phyloP scores from a whole-genome alignment of 2,888 invertebrate species.

The Drosophila sordidula region DNA sequence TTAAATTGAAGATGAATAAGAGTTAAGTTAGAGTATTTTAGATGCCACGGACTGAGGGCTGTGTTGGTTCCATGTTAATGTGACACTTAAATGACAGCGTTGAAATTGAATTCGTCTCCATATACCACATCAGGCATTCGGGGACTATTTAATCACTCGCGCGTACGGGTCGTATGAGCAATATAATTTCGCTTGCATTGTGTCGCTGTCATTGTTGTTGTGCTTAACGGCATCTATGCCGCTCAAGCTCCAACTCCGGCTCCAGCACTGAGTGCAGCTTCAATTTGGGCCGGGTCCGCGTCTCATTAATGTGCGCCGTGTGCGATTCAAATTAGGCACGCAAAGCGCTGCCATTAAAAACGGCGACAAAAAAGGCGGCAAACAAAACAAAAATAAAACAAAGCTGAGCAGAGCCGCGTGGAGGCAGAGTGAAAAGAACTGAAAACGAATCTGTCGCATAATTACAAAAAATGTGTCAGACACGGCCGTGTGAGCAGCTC shows the following conservation, averaged over 20 bases:
- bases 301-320: conserved; percentile 72
- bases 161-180: conserved; percentile 48
- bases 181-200: conserved; percentile 40
- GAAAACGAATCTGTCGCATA: conserved; percentile 72
- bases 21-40: conserved; percentile 6
- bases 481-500: conserved; percentile 59
- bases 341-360: conserved; percentile 72
- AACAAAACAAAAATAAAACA: conserved; percentile 22
- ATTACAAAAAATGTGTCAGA: conserved; percentile 73
- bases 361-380: conserved; percentile 50
- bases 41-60: not conserved
- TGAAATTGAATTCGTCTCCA: conserved; percentile 54
- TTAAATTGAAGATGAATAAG: no score
- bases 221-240: not conserved
- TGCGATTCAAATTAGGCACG: conserved; percentile 74
- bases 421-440: conserved; percentile 6
- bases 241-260: not conserved
- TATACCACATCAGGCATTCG: not conserved
- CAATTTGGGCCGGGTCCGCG: conserved; percentile 27
- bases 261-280: conserved; percentile 6
- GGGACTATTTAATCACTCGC: conserved; percentile 57
- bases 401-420: conserved; percentile 7
- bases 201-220: not conserved
- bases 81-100: conserved; percentile 49
- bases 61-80: conserved; percentile 41